Conservation (phyloP, 2,113 vertebrate species). For the Diphyllodes magnificus region DNA sequence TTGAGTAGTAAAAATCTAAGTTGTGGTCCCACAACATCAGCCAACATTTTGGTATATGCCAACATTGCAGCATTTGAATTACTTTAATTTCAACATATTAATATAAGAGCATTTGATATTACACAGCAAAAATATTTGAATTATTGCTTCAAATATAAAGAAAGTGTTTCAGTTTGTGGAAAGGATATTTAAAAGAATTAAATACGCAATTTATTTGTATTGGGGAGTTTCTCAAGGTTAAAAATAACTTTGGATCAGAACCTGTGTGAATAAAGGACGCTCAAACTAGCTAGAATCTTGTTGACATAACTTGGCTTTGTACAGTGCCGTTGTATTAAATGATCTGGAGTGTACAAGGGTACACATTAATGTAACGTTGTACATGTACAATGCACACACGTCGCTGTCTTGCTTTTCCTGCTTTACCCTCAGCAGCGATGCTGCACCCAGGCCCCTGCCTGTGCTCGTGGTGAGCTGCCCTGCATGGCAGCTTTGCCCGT, state of each 20-base stretch:
- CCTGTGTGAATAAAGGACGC: background rate
- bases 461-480: fast-evolving
- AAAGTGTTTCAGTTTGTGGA: background rate
- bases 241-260: background rate
- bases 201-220: background rate
- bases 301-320: background rate
- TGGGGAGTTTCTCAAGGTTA: background rate
- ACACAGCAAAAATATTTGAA: background rate
- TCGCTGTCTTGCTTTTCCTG: background rate
- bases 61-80: background rate
- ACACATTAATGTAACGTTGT: background rate
- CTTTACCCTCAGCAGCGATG: fast-evolving
- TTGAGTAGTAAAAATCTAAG: background rate
- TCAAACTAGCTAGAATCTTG: background rate
- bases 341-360: background rate
- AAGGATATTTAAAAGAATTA: background rate
- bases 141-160: background rate
- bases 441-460: background rate
- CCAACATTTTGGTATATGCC: background rate
- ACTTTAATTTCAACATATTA: background rate
- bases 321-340: fast-evolving
- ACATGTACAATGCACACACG: fast-evolving
- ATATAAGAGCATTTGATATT: background rate
- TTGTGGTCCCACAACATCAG: background rate
- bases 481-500: background rate